A percentile compares a stretch with the other conserved stretches of the same genome.
Conservation (phyloP, 2,888 invertebrate genomes). For the Plutella xylostella region DNA sequence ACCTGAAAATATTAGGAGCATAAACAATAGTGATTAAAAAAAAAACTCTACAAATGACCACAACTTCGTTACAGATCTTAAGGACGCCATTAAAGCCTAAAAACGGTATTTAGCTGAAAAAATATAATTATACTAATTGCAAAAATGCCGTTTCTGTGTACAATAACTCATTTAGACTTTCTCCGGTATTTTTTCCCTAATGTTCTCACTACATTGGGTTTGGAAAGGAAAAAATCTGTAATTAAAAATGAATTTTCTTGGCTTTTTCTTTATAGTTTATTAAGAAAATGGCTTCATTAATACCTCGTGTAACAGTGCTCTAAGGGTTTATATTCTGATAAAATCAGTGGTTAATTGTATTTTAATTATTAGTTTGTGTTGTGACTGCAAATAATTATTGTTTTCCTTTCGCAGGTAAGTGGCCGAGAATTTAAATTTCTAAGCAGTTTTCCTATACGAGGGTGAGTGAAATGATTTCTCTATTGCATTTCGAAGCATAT, state of each 20-base stretch:
- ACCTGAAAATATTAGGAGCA: no score
- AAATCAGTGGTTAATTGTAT: no score
- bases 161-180: conserved; percentile 51
- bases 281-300: neutral
- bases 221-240: conserved; percentile 29
- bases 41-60: neutral
- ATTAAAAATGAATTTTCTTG: conserved; percentile 46
- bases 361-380: no score
- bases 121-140: conserved; percentile 56
- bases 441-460: neutral
- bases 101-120: conserved; percentile 23
- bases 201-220: conserved; percentile 33
- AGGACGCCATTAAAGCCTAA: conserved; percentile 7
- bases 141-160: conserved; percentile 34
- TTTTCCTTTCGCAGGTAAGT: neutral
- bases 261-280: conserved; percentile 10
- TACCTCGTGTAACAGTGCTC: neutral
- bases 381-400: no score
- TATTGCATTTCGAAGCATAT: no score
- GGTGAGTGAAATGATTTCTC: no score
- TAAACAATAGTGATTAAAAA: no score
- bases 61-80: conserved; percentile 8
- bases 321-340: no score
- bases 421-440: neutral
- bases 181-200: conserved; percentile 40